Evolutionary conservation across 2,888 invertebrate species (phyloP).

Genomic region (Seladonia tumulorum): DNA sequence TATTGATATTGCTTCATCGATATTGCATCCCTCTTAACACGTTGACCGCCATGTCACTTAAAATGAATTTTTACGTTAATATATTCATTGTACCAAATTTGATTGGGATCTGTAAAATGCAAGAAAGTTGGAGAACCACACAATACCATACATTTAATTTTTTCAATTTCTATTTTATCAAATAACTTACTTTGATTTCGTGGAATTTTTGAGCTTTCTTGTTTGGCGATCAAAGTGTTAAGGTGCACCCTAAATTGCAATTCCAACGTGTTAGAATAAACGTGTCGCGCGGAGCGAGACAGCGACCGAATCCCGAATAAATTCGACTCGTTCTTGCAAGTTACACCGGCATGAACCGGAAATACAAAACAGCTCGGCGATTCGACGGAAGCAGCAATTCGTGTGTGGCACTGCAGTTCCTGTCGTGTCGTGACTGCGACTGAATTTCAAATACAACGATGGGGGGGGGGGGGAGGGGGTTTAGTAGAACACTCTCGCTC

Average conservation of each 20-base stretch:
- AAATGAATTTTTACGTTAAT: no score
- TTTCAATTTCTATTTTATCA: no score
- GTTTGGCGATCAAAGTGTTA: no score
- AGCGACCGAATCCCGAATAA: background rate
- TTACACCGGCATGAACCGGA: background rate
- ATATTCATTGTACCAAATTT: no score
- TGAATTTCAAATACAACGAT: slow-evolving; percentile 12
- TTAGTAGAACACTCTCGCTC: background rate
- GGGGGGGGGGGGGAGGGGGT: background rate
- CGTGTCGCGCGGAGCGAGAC: background rate
- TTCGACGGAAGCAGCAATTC: slow-evolving; percentile 6
- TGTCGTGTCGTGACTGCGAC: slow-evolving; percentile 3
- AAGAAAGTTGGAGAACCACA: no score
- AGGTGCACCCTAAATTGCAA: background rate
- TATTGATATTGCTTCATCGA: no score
- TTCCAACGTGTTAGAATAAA: background rate
- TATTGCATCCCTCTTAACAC: no score
- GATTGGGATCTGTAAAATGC: no score
- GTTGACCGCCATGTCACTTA: no score
- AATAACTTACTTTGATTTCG: no score
- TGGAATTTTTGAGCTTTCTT: no score
- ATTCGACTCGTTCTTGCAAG: slow-evolving; percentile 10
- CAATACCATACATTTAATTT: no score
- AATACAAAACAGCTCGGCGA: slow-evolving; percentile 7
- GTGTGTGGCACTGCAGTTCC: background rate